phyloP scores from a whole-genome alignment of 2,888 invertebrate species.

The Heliconius ethilla region DNA sequence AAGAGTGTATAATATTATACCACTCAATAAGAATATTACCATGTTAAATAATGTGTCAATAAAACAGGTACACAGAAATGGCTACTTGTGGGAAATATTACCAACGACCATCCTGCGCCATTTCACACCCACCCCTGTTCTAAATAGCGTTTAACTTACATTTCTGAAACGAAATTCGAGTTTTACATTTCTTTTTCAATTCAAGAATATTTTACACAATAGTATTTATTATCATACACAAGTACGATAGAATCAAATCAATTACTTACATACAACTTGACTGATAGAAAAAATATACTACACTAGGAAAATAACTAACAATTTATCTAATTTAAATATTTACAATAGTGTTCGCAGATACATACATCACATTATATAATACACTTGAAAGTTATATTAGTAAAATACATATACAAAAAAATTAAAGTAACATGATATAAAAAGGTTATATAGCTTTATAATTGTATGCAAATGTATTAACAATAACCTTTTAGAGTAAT shows the following conservation, averaged over 20 bases:
- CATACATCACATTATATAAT: background rate
- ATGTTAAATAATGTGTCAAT: constrained; percentile 36
- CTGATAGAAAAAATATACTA: constrained; percentile 15
- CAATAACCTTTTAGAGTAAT: background rate
- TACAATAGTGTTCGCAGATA: background rate
- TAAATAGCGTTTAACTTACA: constrained; percentile 28
- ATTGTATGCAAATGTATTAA: background rate
- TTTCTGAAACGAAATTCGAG: constrained; percentile 40
- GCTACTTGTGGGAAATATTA: constrained; percentile 34
- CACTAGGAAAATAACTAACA: constrained; percentile 1
- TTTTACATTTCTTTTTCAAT: constrained; percentile 30
- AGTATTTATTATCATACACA: constrained; percentile 22
- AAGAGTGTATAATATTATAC: constrained; percentile 25
- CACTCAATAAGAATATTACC: constrained; percentile 41
- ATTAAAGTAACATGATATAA: background rate
- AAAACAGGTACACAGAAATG: constrained; percentile 44
- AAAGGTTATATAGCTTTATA: background rate
- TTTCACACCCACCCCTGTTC: constrained; percentile 31
- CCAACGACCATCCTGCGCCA: constrained; percentile 39
- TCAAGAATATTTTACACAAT: constrained; percentile 18
- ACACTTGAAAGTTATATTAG: background rate
- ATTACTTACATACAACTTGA: constrained; percentile 15
- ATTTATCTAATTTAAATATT: constrained; percentile 6
- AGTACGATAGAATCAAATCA: constrained; percentile 12
- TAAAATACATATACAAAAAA: background rate